Percentiles rank a stretch among this genome's conserved stretches.
Conservation (phyloP, 2,888 invertebrate genomes). For the Cantharis rustica region DNA sequence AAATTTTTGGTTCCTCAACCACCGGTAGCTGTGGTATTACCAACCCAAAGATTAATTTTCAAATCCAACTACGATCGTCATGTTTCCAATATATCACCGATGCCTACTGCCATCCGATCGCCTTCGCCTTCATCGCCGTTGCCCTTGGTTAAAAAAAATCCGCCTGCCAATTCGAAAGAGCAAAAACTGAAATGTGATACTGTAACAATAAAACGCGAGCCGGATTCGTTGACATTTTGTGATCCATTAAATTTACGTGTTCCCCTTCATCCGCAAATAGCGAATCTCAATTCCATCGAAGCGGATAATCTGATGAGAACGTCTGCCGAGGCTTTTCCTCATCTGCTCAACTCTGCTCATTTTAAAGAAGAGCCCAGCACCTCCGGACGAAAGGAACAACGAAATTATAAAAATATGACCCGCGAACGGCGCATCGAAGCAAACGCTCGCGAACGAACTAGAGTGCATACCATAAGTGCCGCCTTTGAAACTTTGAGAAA, state of each 20-base stretch:
- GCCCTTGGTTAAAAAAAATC: slow-evolving; percentile 29
- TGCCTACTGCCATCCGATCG: slow-evolving; percentile 38
- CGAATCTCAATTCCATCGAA: slow-evolving; percentile 41
- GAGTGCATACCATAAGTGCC: slow-evolving; percentile 94
- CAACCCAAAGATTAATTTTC: not conserved
- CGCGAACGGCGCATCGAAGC: slow-evolving; percentile 91
- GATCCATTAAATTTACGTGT: slow-evolving; percentile 48
- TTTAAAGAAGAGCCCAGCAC: slow-evolving; percentile 3
- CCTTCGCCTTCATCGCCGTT: slow-evolving; percentile 43
- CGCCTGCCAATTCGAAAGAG: slow-evolving; percentile 2
- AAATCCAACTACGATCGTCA: slow-evolving; percentile 30
- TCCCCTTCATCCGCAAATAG: slow-evolving; percentile 46
- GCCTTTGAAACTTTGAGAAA: slow-evolving; percentile 88
- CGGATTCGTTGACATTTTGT: slow-evolving; percentile 32
- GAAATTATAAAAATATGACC: slow-evolving; percentile 96
- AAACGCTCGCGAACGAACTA: slow-evolving; percentile 88
- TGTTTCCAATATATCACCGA: slow-evolving; percentile 12
- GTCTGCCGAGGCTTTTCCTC: slow-evolving; percentile 48
- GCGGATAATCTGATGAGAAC: slow-evolving; percentile 46
- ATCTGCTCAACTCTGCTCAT: slow-evolving; percentile 8
- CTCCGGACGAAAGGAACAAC: slow-evolving; percentile 64
- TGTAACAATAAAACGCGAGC: slow-evolving; percentile 14
- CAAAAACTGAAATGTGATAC: slow-evolving; percentile 20
- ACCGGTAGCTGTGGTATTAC: not conserved
- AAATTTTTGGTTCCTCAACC: slow-evolving; percentile 17